phyloP scores from a whole-genome alignment of 2,113 vertebrate genomes.

The Ageneiosus marmoratus region DNA sequence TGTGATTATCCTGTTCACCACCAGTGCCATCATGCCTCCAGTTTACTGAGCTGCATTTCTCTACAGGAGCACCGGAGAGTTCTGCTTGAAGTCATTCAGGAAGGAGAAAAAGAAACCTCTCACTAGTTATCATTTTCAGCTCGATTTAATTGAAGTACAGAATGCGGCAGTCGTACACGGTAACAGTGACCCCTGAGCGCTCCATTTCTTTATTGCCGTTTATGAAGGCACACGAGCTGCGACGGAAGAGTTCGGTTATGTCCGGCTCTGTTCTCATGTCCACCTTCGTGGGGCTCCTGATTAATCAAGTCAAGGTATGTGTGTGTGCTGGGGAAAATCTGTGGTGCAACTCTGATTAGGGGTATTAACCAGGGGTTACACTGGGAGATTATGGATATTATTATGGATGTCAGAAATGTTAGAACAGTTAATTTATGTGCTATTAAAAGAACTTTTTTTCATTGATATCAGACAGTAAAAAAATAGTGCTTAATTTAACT shows the following conservation, averaged over 20 bases:
- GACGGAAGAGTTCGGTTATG: conserved; percentile 74
- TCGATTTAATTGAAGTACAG: conserved; percentile 43
- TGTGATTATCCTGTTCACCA: neutral
- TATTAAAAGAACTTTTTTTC: neutral
- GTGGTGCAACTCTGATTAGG: neutral
- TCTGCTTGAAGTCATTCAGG: neutral
- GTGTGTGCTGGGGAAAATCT: neutral
- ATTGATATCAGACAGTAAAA: neutral
- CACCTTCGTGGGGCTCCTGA: conserved; percentile 90
- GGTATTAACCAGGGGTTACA: neutral
- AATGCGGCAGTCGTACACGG: conserved; percentile 90
- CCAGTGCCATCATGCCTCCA: neutral
- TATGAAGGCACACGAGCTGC: conserved; percentile 80
- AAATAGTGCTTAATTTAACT: neutral
- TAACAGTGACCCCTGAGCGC: conserved; percentile 86
- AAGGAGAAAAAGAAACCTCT: neutral
- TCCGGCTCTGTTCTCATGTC: conserved; percentile 90
- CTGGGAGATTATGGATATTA: neutral
- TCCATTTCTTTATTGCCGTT: conserved; percentile 78
- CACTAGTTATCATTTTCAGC: neutral
- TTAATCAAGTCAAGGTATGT: conserved; percentile 93
- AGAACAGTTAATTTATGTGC: neutral
- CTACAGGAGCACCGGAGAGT: neutral
- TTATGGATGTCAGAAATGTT: neutral
- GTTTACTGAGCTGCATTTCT: neutral